Conservation (phyloP, 2,888 invertebrate genomes). For the Brachynemurus nebulosus region DNA sequence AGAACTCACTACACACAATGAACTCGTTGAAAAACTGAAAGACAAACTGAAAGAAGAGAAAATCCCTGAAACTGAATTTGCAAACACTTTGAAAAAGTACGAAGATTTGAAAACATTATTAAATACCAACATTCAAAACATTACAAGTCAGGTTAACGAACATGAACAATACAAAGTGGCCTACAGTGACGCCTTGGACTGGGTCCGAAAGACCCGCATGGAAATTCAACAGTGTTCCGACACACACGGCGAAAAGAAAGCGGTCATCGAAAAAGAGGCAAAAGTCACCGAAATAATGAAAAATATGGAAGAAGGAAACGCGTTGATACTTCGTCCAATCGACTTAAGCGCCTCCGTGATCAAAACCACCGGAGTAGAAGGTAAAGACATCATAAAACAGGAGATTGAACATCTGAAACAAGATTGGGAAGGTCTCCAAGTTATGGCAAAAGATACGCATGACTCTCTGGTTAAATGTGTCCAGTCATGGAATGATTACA, state of each 20-base stretch:
- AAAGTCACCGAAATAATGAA: slow-evolving; percentile 55
- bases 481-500: slow-evolving; percentile 68
- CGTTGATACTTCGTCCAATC: slow-evolving; percentile 56
- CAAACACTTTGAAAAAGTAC: slow-evolving; percentile 55
- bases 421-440: slow-evolving; percentile 71
- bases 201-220: slow-evolving; percentile 67
- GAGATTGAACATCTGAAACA: slow-evolving; percentile 67
- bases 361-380: slow-evolving; percentile 65
- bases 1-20: slow-evolving; percentile 67
- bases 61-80: slow-evolving; percentile 52
- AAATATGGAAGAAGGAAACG: slow-evolving; percentile 57
- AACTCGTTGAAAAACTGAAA: slow-evolving; percentile 63
- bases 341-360: slow-evolving; percentile 61
- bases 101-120: slow-evolving; percentile 52
- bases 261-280: slow-evolving; percentile 59
- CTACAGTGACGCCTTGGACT: slow-evolving; percentile 69
- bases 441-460: slow-evolving; percentile 62
- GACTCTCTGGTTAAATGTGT: slow-evolving; percentile 61
- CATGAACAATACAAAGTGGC: slow-evolving; percentile 80
- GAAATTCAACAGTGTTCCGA: slow-evolving; percentile 75
- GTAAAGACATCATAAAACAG: slow-evolving; percentile 65
- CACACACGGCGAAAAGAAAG: slow-evolving; percentile 74
- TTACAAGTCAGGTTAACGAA: slow-evolving; percentile 71
- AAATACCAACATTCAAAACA: slow-evolving; percentile 50
- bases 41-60: slow-evolving; percentile 52